phyloP scores from a whole-genome alignment of 2,113 vertebrate species.

The Aphyosemion australe region DNA sequence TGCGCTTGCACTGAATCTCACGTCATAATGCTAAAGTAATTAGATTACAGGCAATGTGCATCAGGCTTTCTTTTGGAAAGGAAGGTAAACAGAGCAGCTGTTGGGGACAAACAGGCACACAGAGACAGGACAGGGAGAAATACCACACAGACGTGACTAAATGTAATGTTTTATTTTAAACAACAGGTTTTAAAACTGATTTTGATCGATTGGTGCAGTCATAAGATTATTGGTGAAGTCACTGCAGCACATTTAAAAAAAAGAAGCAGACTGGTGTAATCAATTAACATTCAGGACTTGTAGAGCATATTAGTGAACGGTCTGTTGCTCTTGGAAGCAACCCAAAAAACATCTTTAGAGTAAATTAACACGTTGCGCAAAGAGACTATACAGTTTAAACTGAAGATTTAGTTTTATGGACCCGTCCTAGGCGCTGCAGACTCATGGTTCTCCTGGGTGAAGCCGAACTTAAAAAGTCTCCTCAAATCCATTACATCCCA shows the following conservation, averaged over 20 bases:
- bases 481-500: conserved; percentile 67
- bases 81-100: conserved; percentile 53
- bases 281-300: conserved; percentile 24
- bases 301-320: conserved; percentile 14
- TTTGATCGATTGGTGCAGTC: conserved; percentile 3
- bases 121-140: conserved; percentile 15
- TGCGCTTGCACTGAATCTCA: conserved; percentile 69
- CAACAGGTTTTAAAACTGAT: conserved; percentile 11
- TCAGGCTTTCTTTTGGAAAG: conserved; percentile 67
- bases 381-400: conserved; percentile 41
- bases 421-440: conserved; percentile 46
- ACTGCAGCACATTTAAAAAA: not conserved
- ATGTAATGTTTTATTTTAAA: not conserved
- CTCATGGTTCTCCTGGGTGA: conserved; percentile 53
- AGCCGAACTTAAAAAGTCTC: conserved; percentile 57
- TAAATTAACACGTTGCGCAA: conserved; percentile 60
- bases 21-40: conserved; percentile 76
- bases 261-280: conserved; percentile 26
- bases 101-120: conserved; percentile 35
- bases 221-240: conserved; percentile 9
- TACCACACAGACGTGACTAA: conserved; percentile 16
- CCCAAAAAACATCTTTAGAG: conserved; percentile 48
- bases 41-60: conserved; percentile 71
- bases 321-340: conserved; percentile 37
- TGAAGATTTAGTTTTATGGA: conserved; percentile 58